Percentiles rank a stretch among this genome's conserved stretches.
Conservation (phyloP, 2,113 vertebrate genomes). For the Serilophus lunatus region DNA sequence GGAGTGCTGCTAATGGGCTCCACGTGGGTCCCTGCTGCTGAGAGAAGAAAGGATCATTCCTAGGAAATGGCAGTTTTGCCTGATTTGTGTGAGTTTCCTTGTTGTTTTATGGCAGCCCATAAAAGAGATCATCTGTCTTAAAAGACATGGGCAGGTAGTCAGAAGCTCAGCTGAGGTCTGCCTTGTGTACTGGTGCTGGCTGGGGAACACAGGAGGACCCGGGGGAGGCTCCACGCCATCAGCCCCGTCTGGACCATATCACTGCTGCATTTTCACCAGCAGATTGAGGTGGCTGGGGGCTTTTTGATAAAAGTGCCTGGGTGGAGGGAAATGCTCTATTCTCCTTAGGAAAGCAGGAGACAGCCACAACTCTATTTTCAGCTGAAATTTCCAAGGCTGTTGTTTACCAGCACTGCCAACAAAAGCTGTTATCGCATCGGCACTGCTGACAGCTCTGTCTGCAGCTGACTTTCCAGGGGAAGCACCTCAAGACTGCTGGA, state of each 20-base stretch:
- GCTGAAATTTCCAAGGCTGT: constrained; percentile 27
- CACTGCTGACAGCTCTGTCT: constrained; percentile 39
- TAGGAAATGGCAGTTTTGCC: neutral
- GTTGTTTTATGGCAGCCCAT: neutral
- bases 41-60: neutral
- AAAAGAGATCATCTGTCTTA: neutral
- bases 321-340: neutral
- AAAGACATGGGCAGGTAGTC: neutral
- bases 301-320: neutral
- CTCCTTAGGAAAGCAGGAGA: neutral
- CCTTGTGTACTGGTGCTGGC: neutral
- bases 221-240: neutral
- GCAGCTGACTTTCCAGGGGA: constrained; percentile 1
- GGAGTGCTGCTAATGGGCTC: neutral
- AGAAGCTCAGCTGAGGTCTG: neutral
- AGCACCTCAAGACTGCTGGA: neutral
- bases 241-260: neutral
- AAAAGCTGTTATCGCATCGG: neutral
- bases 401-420: constrained; percentile 43
- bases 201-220: neutral
- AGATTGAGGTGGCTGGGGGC: neutral
- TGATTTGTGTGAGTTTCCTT: neutral
- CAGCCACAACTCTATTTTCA: constrained; percentile 51
- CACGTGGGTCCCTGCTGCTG: neutral
- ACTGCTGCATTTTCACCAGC: neutral